Base-by-base conservation (phyloP, 1,140 invertebrate species). In the Ostrea edulis region DNA sequence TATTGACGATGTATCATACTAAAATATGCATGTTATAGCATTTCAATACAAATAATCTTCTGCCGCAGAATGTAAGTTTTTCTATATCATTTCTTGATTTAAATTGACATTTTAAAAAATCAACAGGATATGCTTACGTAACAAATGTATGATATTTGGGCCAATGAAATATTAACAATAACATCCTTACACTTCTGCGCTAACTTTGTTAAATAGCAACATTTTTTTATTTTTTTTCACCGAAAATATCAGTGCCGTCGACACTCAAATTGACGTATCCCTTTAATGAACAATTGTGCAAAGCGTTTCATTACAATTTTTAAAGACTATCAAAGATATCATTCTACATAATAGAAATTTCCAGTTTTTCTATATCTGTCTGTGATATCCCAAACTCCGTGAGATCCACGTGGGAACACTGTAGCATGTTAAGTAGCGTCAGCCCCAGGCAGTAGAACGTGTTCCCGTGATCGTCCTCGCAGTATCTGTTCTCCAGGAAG, bases 401-500 rank as follows among this genome's bases (percentile, higher is more conserved):
- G 22, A 77, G 29, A 25, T 44, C 29, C 0, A 77, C 12, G 25
- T 77, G 9, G 8, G 68, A 77, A 77, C 68, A 77, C 68, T 77
- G 68, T 5, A 77, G 9, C 11, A 77, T 77, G 5, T 77, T 77
- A 5, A 77, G 9, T 35, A 77, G 14, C 2, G 22, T 77, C 68
- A 77, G 14, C 12, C 68, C 68, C 12, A 77, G 68, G 25, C 68
- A 77, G 7, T 29, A 77, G 17, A 77, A 77, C 22, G 68, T 77
- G 25, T 77, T 77, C 9, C 68, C 68, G 29, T 77, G 68, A 77
- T 77, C 68, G 22, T 77, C 68, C 68, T 77, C 68, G 0, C 8
- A 35, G 68, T 29, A 77, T 77, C 25, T 77, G 9, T 77, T 77
- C 68, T 77, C 68, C 25, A 77, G 68, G 29, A 77, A 77, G 35